These are phyloP conservation scores for Porphyrio hochstetteri DNA, from an alignment of 2,113 vertebrate genomes.

Conservation along the genomic window DNA sequence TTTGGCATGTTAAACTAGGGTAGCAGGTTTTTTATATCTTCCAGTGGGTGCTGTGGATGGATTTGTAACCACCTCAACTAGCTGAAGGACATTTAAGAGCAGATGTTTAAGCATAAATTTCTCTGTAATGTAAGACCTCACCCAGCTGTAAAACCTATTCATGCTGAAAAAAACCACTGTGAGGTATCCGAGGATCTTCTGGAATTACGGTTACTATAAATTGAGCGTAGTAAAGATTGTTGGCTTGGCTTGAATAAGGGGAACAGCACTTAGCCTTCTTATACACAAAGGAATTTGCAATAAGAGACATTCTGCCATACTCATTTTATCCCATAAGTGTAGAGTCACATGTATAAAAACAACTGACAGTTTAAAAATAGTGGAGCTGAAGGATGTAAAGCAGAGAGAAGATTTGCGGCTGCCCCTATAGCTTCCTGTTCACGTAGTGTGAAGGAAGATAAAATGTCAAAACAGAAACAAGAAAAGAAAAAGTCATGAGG, in stretches of 20 bases:
- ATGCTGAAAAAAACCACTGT: neutral
- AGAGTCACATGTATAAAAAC: neutral
- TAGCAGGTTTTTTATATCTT: conserved; percentile 27
- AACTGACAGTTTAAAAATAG: conserved; percentile 20
- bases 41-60: neutral
- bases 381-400: neutral
- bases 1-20: neutral
- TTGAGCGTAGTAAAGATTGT: neutral
- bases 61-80: conserved; percentile 1
- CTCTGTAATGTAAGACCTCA: conserved; percentile 24
- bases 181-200: conserved; percentile 39
- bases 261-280: neutral
- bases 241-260: neutral
- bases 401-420: neutral
- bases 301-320: neutral
- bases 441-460: neutral
- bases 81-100: conserved; percentile 39
- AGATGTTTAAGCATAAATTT: conserved; percentile 55
- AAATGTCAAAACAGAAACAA: conserved; percentile 20
- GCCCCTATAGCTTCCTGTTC: conserved; percentile 19
- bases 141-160: conserved; percentile 32
- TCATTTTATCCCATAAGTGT: neutral
- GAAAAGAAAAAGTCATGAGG: neutral
- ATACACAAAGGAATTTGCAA: neutral
- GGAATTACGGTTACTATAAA: conserved; percentile 56